Conservation (phyloP, 1,140 invertebrate species). For the Chrysopa pallens region DNA sequence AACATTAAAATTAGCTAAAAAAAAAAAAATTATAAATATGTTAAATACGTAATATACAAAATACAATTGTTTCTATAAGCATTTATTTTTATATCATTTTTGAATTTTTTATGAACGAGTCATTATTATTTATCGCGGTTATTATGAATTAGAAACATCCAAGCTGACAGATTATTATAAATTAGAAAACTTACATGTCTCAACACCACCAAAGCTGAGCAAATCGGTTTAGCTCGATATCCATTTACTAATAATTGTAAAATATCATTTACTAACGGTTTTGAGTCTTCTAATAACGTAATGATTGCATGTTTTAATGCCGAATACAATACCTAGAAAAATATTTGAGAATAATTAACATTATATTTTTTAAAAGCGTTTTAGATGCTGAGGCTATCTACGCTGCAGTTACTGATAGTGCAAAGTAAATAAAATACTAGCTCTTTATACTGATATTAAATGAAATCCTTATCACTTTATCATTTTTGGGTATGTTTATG, state of each 20-base stretch:
- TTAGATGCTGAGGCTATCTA: too few species aligned
- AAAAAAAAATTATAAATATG: constrained; percentile 2
- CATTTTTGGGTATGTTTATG: too few species aligned
- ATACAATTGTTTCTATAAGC: too few species aligned
- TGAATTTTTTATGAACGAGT: too few species aligned
- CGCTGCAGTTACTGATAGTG: too few species aligned
- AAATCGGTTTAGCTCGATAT: constrained; percentile 48
- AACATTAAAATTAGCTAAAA: constrained; percentile 30
- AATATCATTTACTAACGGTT: constrained; percentile 42
- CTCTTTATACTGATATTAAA: too few species aligned
- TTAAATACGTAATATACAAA: background rate
- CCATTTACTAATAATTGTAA: constrained; percentile 45
- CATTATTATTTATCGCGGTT: too few species aligned
- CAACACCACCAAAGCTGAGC: constrained; percentile 46
- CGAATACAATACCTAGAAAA: constrained; percentile 42
- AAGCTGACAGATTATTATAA: too few species aligned
- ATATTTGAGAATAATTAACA: constrained; percentile 5
- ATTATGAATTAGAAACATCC: too few species aligned
- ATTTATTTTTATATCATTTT: too few species aligned
- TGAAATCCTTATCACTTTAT: too few species aligned
- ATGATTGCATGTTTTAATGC: constrained; percentile 47
- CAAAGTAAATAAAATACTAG: too few species aligned
- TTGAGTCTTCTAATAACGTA: constrained; percentile 43
- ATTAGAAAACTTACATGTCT: constrained; percentile 37
- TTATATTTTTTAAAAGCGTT: background rate